phyloP scores from a whole-genome alignment of 2,113 vertebrate species.

The Tiliqua scincoides region DNA sequence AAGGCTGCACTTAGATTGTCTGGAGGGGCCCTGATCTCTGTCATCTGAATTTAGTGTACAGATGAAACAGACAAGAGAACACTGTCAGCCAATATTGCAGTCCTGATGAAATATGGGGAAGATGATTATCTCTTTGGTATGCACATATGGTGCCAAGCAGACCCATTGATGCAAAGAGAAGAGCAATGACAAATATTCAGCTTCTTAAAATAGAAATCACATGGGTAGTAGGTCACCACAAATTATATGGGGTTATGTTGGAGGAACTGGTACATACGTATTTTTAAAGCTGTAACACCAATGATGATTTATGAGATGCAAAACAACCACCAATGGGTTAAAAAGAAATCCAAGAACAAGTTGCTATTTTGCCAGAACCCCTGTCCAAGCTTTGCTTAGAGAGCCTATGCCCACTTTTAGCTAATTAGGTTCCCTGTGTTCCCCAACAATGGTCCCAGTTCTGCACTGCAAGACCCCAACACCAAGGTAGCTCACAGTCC shows the following conservation, averaged over 20 bases:
- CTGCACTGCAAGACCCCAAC: too few species aligned
- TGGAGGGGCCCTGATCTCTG: too few species aligned
- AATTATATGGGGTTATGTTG: not conserved
- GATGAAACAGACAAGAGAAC: not conserved
- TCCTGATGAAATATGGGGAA: not conserved
- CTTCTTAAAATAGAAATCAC: not conserved
- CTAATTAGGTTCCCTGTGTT: too few species aligned
- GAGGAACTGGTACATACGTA: conserved; percentile 6
- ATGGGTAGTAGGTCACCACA: not conserved
- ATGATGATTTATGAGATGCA: not conserved
- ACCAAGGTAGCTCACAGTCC: too few species aligned
- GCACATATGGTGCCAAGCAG: not conserved
- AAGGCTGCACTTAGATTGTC: not conserved
- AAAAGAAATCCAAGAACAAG: conserved; percentile 4
- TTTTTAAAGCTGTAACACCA: not conserved
- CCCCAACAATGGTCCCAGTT: too few species aligned
- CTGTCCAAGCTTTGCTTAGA: too few species aligned
- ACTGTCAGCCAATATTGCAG: not conserved
- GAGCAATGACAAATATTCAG: not conserved
- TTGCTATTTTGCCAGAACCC: too few species aligned
- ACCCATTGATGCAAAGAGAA: fast-evolving
- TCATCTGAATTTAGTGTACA: not conserved
- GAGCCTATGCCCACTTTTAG: too few species aligned
- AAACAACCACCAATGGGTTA: not conserved
- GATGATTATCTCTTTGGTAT: not conserved